phyloP scores from a whole-genome alignment of 37 sponge, comb jelly and placozoan species.

The Axinella damicornis region DNA sequence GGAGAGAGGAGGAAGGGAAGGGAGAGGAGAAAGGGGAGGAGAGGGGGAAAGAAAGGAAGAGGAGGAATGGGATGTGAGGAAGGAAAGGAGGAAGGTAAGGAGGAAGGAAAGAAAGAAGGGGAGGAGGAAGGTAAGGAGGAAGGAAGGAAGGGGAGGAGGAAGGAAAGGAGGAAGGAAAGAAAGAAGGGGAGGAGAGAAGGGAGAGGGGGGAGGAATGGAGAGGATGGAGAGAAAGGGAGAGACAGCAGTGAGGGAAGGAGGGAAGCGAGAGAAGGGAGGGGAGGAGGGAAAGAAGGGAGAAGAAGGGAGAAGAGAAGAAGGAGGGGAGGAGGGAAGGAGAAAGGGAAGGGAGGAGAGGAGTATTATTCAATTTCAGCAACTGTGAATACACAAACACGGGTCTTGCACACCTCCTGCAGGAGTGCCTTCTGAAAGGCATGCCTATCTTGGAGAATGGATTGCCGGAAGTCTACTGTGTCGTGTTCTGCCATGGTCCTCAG shows the following conservation, averaged over 20 bases:
- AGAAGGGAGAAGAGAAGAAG: conserved; percentile 9
- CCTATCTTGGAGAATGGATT: conserved; percentile 71
- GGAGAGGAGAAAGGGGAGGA: conserved; percentile 9
- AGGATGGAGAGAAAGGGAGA: background rate
- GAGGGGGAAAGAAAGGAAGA: background rate
- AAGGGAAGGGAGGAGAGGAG: no score
- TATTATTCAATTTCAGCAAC: background rate
- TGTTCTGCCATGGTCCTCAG: conserved; percentile 73
- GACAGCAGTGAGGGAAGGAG: background rate
- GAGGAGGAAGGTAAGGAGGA: background rate
- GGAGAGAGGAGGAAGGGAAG: background rate
- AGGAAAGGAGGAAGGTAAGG: background rate
- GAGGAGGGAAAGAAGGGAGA: background rate
- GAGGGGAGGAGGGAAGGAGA: background rate
- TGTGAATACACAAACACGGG: no score
- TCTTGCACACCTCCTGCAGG: conserved; percentile 75
- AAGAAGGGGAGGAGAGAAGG: conserved; percentile 7
- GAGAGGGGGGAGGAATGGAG: background rate
- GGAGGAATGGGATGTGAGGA: background rate
- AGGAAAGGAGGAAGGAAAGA: conserved; percentile 3
- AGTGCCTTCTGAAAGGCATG: conserved; percentile 84
- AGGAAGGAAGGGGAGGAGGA: background rate
- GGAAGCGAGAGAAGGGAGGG: background rate
- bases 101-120: background rate
- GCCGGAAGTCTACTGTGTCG: conserved; percentile 74